Evolutionary conservation across 1,140 invertebrate species (phyloP), one percentile per base, ranked within the genome.

Genomic region (Trypoxylus dichotomus): DNA sequence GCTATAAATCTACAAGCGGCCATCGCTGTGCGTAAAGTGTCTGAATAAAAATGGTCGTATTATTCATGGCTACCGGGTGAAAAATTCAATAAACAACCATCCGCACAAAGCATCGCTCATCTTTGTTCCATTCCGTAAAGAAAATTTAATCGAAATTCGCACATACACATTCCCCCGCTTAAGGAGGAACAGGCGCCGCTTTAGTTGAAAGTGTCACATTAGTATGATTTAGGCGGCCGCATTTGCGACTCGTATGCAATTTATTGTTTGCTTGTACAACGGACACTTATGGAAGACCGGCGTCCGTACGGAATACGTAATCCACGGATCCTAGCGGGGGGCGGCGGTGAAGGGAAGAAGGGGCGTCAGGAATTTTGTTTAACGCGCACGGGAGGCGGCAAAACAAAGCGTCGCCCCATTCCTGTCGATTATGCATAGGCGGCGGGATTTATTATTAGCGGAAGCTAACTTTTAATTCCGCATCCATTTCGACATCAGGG

Each of bases 261-360:
- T 68, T 68, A 68, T 68, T 68, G 60, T 68, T 68, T 68, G 60
- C 60, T 68, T 68, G 60, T 68, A 68, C 60, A 68, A 27, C 60
- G 27, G 24, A 68, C 21, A 68, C 60, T 27, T 68, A 68, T 24
- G 60, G 60, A 2, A 24, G 24, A 15, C 21, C 13, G 60, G 60
- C 60, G 27, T 68, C 60, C 60, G 60, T 29, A 29, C 8, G 24
- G 60, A 68, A 68, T 68, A 68, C 21, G 24, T 68, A 68, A 68
- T 68, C 60, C 25, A 68, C 21, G 24, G 60, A 54, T 54, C 47
- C 47, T 54, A n/a, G 15, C 47, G 19, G 10, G 32, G 32, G 32
- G 32, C 5, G 5, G 5, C 5, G 32, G 29, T 15, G 47, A 54
- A 54, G 15, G 47, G n/a, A n/a, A n/a, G n/a, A n/a, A n/a, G n/a